phyloP scores from a whole-genome alignment of 2,113 vertebrate species.

The Sturnus vulgaris region DNA sequence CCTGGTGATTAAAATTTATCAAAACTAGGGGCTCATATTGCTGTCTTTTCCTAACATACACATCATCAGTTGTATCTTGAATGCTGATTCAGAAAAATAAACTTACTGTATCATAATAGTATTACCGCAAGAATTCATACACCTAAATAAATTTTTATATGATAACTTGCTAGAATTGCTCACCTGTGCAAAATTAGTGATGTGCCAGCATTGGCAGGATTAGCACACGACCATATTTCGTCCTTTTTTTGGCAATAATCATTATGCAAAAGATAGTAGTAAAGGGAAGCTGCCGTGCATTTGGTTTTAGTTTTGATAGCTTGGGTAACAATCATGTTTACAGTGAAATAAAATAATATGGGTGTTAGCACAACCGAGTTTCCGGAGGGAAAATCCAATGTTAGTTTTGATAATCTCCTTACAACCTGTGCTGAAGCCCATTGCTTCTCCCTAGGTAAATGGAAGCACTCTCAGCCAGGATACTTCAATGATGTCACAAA shows the following conservation, averaged over 20 bases:
- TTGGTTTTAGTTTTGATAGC: background rate
- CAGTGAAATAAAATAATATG: background rate
- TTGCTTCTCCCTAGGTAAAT: background rate
- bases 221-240: background rate
- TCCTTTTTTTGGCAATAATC: background rate
- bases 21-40: background rate
- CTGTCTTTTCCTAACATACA: background rate
- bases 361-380: background rate
- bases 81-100: background rate
- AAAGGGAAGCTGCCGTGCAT: background rate
- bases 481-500: background rate
- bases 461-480: fast-evolving
- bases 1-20: background rate
- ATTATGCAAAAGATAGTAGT: background rate
- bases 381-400: background rate
- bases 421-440: background rate
- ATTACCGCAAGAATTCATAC: background rate
- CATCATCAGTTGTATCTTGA: background rate
- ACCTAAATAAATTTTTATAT: background rate
- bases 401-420: background rate
- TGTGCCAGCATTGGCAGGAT: background rate
- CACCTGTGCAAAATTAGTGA: background rate
- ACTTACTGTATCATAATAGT: background rate
- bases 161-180: background rate
- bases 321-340: background rate